Evolutionary conservation across 2,797 vertebrate genomes (phyloP), one percentile per base, ranked within the genome.

Genomic region (Gobionotothen gibberifrons): DNA sequence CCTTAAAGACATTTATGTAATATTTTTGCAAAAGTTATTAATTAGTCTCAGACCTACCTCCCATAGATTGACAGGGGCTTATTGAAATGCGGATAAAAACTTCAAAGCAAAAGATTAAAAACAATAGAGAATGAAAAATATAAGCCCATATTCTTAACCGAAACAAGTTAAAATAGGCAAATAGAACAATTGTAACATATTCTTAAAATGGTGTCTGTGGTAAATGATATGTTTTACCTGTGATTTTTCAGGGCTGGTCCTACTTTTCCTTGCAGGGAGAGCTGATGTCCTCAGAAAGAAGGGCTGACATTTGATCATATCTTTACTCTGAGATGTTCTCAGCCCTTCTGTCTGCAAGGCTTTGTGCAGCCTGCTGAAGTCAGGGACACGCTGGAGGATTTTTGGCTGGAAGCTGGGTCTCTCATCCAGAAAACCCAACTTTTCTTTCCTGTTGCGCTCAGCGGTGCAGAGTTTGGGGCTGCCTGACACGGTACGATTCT

Each of bases 251-350:
- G 89, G 76, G 51, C 71, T 94, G 17, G 7, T 78, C 56, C 82
- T 85, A 36, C 79, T 91, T 76, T 83, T 90, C 72, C 92, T 93
- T 43, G 66, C 69, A 44, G 54, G 81, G 57, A 95, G 93, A 67
- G 84, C 90, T 57, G 97, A 94, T 0, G 97, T 99, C 82, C 94
- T 95, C 58, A 99, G 89, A 77, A 85, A 76, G 91, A 99, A 99
- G 4, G 97, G 97, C 70, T 96, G 95, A 92, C 87, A 98, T 74
- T 49, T 94, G n/a, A 94, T 98, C 39, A 82, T 79, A 61, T 96
- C 95, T 88, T 85, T 93, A 60, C 68, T 89, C 78, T 94, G 93
- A 52, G 87, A 83, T 84, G 85, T 95, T 48, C 83, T 92, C 81
- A 91, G 58, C 3, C 80, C 88, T 87, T 94, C 92, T 76, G 83